Conservation (phyloP, 2,888 invertebrate genomes). For the Rhagonycha lutea region DNA sequence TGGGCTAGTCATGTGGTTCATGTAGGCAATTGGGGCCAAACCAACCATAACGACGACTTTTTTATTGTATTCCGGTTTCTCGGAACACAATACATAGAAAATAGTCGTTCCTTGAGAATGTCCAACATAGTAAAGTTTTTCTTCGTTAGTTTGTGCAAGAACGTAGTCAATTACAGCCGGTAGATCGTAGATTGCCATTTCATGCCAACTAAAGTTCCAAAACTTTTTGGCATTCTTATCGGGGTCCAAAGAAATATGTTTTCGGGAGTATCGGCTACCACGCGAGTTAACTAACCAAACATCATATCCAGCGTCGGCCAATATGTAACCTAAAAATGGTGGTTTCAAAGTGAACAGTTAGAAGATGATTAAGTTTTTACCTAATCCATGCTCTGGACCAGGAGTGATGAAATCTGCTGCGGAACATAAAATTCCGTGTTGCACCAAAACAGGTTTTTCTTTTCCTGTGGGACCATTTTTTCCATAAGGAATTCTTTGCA, state of each 20-base stretch:
- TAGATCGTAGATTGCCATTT: constrained; percentile 75
- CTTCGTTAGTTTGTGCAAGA: constrained; percentile 41
- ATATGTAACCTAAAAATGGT: constrained; percentile 55
- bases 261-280: constrained; percentile 63
- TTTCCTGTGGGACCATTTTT: neutral
- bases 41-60: constrained; percentile 63
- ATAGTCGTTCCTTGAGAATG: constrained; percentile 24
- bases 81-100: constrained; percentile 14
- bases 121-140: constrained; percentile 25
- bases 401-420: neutral
- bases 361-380: neutral
- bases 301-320: constrained; percentile 54
- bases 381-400: neutral
- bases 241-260: constrained; percentile 52
- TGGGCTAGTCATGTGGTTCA: constrained; percentile 39
- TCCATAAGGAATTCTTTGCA: constrained; percentile 49
- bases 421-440: neutral
- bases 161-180: constrained; percentile 78
- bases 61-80: constrained; percentile 15
- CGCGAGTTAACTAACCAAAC: constrained; percentile 65
- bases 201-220: constrained; percentile 69
- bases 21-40: constrained; percentile 69
- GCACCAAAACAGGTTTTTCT: neutral
- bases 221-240: constrained; percentile 22
- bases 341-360: constrained; percentile 29